These are phyloP conservation scores for Acropora tenuis DNA, from an alignment of 64 coral and sea anemone genomes.

Conservation along the genomic window DNA sequence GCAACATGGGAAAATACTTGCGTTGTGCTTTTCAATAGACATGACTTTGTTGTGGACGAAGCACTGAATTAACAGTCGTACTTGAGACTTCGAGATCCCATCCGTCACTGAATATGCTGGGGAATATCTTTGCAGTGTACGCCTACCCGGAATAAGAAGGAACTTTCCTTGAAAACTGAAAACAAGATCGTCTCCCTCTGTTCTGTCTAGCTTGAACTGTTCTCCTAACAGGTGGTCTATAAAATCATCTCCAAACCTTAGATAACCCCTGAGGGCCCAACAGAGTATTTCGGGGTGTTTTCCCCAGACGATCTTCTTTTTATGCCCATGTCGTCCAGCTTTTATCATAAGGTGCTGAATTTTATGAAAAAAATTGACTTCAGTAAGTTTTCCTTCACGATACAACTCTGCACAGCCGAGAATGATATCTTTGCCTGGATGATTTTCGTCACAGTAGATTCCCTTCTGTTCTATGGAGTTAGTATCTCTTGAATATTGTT, in stretches of 20 bases:
- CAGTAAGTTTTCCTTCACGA: conserved; percentile 11
- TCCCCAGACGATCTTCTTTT: conserved; percentile 6
- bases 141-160: conserved; percentile 3
- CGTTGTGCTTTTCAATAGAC: neutral
- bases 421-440: conserved; percentile 2
- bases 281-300: neutral
- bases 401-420: conserved; percentile 5
- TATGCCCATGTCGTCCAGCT: conserved; percentile 8
- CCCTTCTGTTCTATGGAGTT: neutral
- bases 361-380: neutral
- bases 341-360: neutral
- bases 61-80: neutral
- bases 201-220: neutral
- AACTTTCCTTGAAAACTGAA: conserved; percentile 20
- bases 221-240: neutral
- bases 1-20: conserved; percentile 6
- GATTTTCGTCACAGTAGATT: neutral
- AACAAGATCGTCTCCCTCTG: conserved; percentile 5
- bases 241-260: conserved; percentile 16
- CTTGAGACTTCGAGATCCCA: conserved; percentile 18
- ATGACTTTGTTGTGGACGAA: neutral
- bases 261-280: conserved; percentile 11
- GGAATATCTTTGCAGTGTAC: neutral
- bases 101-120: conserved; percentile 1
- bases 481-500: conserved; percentile 5